Percentiles rank a stretch among this genome's conserved stretches.
Conservation (phyloP, 2,888 invertebrate genomes). For the Agrochola circellaris region DNA sequence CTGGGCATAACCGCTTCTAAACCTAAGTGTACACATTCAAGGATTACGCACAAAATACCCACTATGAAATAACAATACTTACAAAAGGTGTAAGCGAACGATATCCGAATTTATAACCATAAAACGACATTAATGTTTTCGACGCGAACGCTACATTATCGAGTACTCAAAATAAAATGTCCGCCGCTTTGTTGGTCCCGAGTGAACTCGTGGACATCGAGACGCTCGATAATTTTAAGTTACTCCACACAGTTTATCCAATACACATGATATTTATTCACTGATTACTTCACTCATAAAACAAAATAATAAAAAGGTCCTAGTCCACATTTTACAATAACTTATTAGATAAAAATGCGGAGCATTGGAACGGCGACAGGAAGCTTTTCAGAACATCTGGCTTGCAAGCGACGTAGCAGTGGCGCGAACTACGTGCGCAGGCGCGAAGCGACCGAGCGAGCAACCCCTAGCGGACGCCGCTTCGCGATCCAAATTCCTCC, state of each 20-base stretch:
- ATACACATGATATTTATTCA: slow-evolving; percentile 86
- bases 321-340: slow-evolving; percentile 87
- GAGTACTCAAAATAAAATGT: slow-evolving; percentile 91
- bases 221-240: slow-evolving; percentile 87
- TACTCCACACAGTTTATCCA: slow-evolving; percentile 81
- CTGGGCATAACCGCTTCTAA: slow-evolving; percentile 81
- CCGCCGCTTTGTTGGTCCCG: slow-evolving; percentile 91
- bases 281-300: slow-evolving; percentile 83
- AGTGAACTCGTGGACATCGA: slow-evolving; percentile 91
- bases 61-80: slow-evolving; percentile 81
- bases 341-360: slow-evolving; percentile 83
- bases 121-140: slow-evolving; percentile 90
- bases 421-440: slow-evolving; percentile 91
- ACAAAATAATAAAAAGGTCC: slow-evolving; percentile 81
- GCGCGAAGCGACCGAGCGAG: slow-evolving; percentile 87
- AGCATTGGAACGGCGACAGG: slow-evolving; percentile 87
- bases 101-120: slow-evolving; percentile 89
- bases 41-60: slow-evolving; percentile 75
- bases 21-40: slow-evolving; percentile 74
- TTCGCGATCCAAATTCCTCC: slow-evolving; percentile 85
- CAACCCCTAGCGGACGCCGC: slow-evolving; percentile 88
- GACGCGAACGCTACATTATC: slow-evolving; percentile 91
- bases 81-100: slow-evolving; percentile 90
- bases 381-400: slow-evolving; percentile 91
- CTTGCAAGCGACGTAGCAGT: slow-evolving; percentile 90